Evolutionary conservation across 2,888 invertebrate species (phyloP).

Genomic region (Spodoptera littoralis): DNA sequence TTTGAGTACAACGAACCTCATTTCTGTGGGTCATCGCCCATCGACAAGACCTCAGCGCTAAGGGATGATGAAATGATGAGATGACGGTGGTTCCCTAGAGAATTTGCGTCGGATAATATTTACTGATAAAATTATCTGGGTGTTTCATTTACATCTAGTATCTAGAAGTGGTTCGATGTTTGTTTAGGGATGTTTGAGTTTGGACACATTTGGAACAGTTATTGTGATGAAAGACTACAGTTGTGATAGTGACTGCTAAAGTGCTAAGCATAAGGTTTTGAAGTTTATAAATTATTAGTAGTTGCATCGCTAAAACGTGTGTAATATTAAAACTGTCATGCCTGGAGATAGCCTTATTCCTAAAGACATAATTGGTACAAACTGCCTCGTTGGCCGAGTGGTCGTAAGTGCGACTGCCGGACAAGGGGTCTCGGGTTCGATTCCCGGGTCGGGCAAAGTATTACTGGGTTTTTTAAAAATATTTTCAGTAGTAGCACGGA

Average conservation of each 20-base stretch:
- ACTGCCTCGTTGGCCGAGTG: no score
- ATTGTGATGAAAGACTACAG: background rate
- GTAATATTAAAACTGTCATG: no score
- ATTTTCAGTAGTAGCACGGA: no score
- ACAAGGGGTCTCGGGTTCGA: no score
- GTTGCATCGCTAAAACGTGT: no score
- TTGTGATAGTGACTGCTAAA: background rate
- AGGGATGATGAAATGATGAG: conserved; percentile 31
- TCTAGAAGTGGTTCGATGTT: conserved; percentile 6
- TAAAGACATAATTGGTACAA: no score
- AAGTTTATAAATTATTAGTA: no score
- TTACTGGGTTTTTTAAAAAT: no score
- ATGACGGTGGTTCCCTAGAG: conserved; percentile 38
- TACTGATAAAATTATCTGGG: conserved; percentile 40
- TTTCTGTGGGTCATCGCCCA: conserved; percentile 44
- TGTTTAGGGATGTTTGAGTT: conserved; percentile 17
- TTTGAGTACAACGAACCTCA: conserved; percentile 40
- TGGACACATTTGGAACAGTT: background rate
- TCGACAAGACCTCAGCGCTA: conserved; percentile 51
- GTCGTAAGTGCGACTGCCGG: no score
- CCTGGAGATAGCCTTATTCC: no score
- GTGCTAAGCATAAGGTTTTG: no score
- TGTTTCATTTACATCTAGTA: conserved; percentile 30
- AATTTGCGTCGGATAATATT: conserved; percentile 37
- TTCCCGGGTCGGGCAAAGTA: no score